phyloP scores from a whole-genome alignment of 2,113 vertebrate species.

The Pangasianodon hypophthalmus region DNA sequence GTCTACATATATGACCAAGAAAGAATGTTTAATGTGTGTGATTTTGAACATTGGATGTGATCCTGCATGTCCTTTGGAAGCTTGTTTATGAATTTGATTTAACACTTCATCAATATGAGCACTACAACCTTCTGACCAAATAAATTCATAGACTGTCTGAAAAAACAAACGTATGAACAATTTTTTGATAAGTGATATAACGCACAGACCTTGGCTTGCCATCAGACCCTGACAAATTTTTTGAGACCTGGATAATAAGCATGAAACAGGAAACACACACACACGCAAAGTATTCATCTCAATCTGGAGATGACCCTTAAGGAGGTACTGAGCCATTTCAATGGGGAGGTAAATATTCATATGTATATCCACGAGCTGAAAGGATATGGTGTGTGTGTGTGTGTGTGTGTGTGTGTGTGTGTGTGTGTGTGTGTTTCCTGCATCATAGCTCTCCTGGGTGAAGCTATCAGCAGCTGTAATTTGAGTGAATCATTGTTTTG shows the following conservation, averaged over 20 bases:
- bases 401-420: constrained; percentile 25
- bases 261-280: too few species aligned
- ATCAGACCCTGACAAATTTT: background rate
- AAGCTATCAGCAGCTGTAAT: constrained; percentile 52
- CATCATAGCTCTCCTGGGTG: constrained; percentile 48
- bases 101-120: background rate
- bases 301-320: background rate
- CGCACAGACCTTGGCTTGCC: background rate
- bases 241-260: too few species aligned
- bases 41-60: background rate
- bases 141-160: background rate
- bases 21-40: background rate
- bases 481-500: constrained; percentile 55
- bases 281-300: too few species aligned
- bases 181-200: background rate
- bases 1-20: background rate
- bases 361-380: background rate
- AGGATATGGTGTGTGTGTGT: constrained; percentile 1
- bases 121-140: background rate
- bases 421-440: constrained; percentile 39
- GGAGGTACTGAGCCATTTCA: background rate
- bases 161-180: background rate
- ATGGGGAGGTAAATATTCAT: background rate
- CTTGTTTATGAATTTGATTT: constrained; percentile 10
- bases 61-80: background rate